A percentile compares a stretch with the other conserved stretches of the same genome.
Conservation (phyloP, 2,113 vertebrate genomes). For the Cichladusa arquata region DNA sequence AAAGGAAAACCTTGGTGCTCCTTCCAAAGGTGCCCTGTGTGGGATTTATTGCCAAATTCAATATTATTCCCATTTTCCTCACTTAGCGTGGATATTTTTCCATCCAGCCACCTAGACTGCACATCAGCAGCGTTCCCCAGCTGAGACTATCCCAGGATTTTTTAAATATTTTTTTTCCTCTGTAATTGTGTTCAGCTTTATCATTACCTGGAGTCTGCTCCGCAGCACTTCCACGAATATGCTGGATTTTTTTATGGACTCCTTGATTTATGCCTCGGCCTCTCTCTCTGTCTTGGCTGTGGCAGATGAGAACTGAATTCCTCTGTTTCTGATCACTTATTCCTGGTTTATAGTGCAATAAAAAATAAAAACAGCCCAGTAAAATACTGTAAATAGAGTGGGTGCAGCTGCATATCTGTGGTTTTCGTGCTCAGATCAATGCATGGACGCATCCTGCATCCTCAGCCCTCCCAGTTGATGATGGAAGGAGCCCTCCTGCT, state of each 20-base stretch:
- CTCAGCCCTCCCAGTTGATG: not conserved
- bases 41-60: not conserved
- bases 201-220: constrained; percentile 21
- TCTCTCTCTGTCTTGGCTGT: constrained; percentile 39
- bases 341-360: constrained; percentile 48
- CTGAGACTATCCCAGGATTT: not conserved
- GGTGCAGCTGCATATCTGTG: not conserved
- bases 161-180: not conserved
- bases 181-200: not conserved
- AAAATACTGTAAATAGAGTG: constrained; percentile 5
- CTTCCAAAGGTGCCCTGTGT: not conserved
- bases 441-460: not conserved
- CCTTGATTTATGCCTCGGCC: not conserved
- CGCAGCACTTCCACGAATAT: not conserved
- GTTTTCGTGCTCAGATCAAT: not conserved
- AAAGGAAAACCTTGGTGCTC: not conserved
- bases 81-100: not conserved
- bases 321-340: constrained; percentile 60
- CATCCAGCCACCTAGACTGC: not conserved
- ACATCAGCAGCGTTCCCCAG: not conserved
- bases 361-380: constrained; percentile 42
- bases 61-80: not conserved
- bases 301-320: constrained; percentile 45
- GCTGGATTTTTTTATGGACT: constrained; percentile 1
- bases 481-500: not conserved